Evolutionary conservation across 2,113 vertebrate species (phyloP).

Genomic region (Prionailurus bengalensis): DNA sequence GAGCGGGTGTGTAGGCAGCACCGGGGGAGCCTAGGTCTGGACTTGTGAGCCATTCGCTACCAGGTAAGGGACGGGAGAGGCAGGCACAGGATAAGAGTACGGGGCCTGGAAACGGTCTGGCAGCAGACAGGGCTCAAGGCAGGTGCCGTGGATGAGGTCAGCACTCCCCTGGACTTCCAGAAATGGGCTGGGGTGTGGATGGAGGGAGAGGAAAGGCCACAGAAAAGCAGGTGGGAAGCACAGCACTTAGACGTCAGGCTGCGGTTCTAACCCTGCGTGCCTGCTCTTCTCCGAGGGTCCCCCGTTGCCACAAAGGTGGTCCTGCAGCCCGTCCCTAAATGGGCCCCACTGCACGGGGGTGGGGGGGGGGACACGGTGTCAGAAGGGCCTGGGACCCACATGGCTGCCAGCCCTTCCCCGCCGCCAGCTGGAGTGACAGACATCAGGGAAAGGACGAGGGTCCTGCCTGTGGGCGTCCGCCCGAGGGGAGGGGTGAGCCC

Average conservation of each 20-base stretch:
- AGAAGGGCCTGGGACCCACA: not conserved
- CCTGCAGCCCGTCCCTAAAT: not conserved
- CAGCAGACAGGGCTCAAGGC: rapidly evolving
- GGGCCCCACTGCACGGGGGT: not conserved
- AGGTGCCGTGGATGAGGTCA: rapidly evolving
- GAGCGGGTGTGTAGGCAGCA: not conserved
- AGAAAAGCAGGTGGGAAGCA: not conserved
- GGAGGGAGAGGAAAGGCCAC: not conserved
- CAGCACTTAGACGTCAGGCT: rapidly evolving
- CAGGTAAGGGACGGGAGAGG: rapidly evolving
- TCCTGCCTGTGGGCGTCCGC: not conserved
- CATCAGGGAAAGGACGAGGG: not conserved
- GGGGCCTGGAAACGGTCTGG: not conserved
- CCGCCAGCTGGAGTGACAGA: not conserved
- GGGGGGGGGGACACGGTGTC: not conserved
- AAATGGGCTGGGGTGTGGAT: not conserved
- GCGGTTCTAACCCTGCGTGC: rapidly evolving
- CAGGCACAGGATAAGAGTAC: not conserved
- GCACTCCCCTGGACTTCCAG: not conserved
- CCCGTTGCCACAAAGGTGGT: not conserved
- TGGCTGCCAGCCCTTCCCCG: not conserved
- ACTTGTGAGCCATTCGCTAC: rapidly evolving
- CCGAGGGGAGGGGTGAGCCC: too few species aligned
- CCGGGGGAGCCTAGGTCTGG: rapidly evolving
- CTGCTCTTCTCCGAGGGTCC: not conserved